Evolutionary conservation across 2,797 vertebrate species (phyloP).

Genomic region (Malacoctenus gilli): DNA sequence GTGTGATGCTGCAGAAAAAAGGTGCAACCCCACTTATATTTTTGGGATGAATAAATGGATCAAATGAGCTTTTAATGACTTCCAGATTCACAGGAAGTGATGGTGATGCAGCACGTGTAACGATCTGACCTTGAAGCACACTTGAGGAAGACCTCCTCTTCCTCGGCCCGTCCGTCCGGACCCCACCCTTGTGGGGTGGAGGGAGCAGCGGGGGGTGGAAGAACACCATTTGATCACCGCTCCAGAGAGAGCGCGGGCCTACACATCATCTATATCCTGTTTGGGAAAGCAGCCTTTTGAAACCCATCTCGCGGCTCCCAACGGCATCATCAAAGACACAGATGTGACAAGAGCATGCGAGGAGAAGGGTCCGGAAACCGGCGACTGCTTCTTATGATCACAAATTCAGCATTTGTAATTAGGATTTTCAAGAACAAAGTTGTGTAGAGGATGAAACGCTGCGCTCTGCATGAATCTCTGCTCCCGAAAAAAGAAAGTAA

Average conservation of each 20-base stretch:
- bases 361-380: slow-evolving; percentile 46
- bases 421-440: slow-evolving; percentile 47
- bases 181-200: slow-evolving; percentile 59
- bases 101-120: slow-evolving; percentile 36
- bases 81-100: slow-evolving; percentile 57
- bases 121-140: slow-evolving; percentile 54
- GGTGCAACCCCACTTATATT: slow-evolving; percentile 1
- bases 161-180: slow-evolving; percentile 44
- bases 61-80: slow-evolving; percentile 35
- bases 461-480: slow-evolving; percentile 49
- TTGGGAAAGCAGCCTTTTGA: slow-evolving; percentile 74
- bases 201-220: slow-evolving; percentile 64
- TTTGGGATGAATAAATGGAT: neutral
- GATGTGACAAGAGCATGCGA: slow-evolving; percentile 50
- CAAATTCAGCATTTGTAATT: slow-evolving; percentile 44
- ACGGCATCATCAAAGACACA: slow-evolving; percentile 70
- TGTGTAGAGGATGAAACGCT: slow-evolving; percentile 49
- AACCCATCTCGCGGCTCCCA: slow-evolving; percentile 76
- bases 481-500: slow-evolving; percentile 41
- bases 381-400: slow-evolving; percentile 37
- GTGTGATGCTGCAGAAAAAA: slow-evolving; percentile 22
- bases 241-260: slow-evolving; percentile 66
- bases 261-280: slow-evolving; percentile 81
- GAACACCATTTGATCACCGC: slow-evolving; percentile 70
- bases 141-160: slow-evolving; percentile 51